Base-by-base conservation (phyloP, 2,888 invertebrate species). In the Octonoba sinensis region DNA sequence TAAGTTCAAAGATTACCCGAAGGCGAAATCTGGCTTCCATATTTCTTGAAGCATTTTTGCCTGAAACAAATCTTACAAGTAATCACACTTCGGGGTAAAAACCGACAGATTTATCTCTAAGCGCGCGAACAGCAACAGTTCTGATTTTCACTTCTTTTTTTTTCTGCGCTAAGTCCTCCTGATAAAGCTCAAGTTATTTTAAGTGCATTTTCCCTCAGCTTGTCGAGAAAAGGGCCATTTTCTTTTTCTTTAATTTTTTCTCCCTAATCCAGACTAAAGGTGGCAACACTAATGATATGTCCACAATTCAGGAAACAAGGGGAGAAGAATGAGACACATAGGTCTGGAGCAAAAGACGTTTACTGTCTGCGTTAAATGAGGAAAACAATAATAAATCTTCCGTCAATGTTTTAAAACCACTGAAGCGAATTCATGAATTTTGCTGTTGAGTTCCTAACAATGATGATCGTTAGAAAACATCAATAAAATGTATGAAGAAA, bases 161-260 rank as follows among this genome's bases (percentile, higher is more conserved):
- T 15, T 3, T 54, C 3, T 20, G 47, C 15, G n/a, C 15, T 54
- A n/a, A 54, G n/a, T 20, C 54, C 18, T 54, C 54, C n/a, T 18
- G 54, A 54, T 54, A 54, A 54, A 54, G n/a, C 54, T 20, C 18
- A 20, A 54, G 54, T 54, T 54, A 54, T 54, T 54, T 54, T 54
- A 54, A 54, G 54, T 54, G 54, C 54, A 54, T 54, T 54, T 15
- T 54, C 54, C 54, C 36, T 36, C 36, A 8, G 3, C 36, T 36
- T 36, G 36, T 36, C 36, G 36, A 36, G 36, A 36, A 36, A 8
- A 36, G 36, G 11, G 36, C 36, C 36, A 8, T 36, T 36, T 54
- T 54, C 8, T 54, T 16, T 18, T 1, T 8, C 16, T 54, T 20
- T 54, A 20, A 20, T n/a, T n/a, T n/a, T 54, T n/a, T 18, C 18